Conservation (phyloP, 2,888 invertebrate species). For the Sminthurides aquaticus region DNA sequence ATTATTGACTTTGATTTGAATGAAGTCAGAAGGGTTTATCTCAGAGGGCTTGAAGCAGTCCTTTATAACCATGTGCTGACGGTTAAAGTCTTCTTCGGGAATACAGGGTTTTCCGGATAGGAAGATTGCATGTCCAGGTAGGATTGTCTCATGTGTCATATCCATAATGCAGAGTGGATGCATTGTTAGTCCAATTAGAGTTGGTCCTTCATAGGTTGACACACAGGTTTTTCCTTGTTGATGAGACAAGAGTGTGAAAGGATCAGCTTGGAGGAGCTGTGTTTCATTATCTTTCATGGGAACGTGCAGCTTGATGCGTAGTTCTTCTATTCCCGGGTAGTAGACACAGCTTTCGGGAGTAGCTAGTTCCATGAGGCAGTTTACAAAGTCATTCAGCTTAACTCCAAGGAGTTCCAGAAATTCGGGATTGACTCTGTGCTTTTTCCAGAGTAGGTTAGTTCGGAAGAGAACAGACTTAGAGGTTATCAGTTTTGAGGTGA, state of each 20-base stretch:
- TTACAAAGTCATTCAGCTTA: not conserved
- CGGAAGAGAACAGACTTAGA: not conserved
- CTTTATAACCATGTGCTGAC: not conserved
- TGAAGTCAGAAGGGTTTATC: not conserved
- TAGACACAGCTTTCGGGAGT: not conserved
- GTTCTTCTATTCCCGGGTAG: not conserved
- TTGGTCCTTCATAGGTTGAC: not conserved
- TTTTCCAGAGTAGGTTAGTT: not conserved
- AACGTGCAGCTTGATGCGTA: not conserved
- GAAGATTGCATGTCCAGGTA: not conserved
- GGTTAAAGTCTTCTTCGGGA: not conserved
- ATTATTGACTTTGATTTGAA: not conserved
- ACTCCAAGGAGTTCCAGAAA: not conserved
- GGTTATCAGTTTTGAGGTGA: not conserved
- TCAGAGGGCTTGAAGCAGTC: not conserved
- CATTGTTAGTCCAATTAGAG: not conserved
- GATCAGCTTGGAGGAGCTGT: not conserved
- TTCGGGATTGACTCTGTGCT: not conserved
- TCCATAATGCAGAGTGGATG: not conserved
- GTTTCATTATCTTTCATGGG: not conserved
- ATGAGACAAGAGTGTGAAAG: not conserved
- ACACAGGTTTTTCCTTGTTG: not conserved
- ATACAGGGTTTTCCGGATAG: not conserved
- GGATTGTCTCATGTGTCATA: not conserved
- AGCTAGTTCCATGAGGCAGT: not conserved